A percentile compares a stretch with the other conserved stretches of the same genome.
phyloP scores from a whole-genome alignment of 2,797 vertebrate species.

The Lutra lutra region DNA sequence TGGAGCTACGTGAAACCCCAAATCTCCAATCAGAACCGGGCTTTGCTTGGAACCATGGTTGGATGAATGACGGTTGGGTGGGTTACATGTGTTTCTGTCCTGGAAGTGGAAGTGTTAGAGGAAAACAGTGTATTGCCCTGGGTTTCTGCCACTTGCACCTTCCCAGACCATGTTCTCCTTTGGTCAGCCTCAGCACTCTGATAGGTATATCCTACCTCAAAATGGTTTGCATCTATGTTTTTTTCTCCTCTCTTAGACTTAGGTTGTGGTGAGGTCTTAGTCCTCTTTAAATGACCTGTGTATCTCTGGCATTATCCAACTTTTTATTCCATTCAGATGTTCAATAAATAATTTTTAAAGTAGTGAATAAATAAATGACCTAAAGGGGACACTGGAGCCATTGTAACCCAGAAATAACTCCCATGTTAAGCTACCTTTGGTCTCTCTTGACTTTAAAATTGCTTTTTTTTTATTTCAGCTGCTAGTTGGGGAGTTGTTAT shows the following conservation, averaged over 20 bases:
- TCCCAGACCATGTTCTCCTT: neutral
- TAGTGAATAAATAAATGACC: neutral
- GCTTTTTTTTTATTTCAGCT: neutral
- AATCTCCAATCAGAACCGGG: neutral
- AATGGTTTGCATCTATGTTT: neutral
- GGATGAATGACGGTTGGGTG: neutral
- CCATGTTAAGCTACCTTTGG: neutral
- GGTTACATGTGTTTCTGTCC: neutral
- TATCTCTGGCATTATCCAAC: neutral
- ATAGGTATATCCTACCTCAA: neutral
- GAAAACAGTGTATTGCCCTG: neutral
- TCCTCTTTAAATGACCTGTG: neutral
- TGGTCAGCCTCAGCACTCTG: neutral
- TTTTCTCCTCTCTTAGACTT: neutral
- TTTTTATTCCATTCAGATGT: neutral
- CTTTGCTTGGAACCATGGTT: neutral
- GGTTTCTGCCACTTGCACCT: neutral
- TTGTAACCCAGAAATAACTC: neutral
- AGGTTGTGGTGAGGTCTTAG: neutral
- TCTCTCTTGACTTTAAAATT: conserved; percentile 3
- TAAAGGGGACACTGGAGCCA: neutral
- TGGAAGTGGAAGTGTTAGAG: neutral
- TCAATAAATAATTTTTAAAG: neutral
- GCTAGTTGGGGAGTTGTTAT: neutral
- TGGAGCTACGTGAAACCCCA: neutral